A percentile compares a stretch with the other conserved stretches of the same genome.
These are phyloP conservation scores for Pseudochirops corinnae DNA, from an alignment of 2,797 vertebrate genomes.

Conservation along the genomic window DNA sequence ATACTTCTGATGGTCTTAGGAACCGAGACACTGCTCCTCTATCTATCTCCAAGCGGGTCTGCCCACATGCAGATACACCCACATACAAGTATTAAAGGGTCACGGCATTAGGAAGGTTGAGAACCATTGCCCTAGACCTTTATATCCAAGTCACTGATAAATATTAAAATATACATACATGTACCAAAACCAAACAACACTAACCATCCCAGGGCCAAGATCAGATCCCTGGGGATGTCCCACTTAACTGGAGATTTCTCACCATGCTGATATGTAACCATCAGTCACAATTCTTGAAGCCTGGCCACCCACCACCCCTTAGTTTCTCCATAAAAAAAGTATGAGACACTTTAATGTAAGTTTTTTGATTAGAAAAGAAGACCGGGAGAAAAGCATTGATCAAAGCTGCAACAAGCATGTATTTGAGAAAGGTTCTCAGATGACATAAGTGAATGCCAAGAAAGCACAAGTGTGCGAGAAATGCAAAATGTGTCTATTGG, in stretches of 20 bases:
- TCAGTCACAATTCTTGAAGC: neutral
- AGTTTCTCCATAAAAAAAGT: neutral
- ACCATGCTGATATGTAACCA: neutral
- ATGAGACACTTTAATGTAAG: neutral
- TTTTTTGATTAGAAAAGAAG: neutral
- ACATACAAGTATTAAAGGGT: too few relatives aligned
- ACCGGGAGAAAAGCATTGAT: neutral
- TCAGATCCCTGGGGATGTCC: neutral
- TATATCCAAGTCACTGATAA: neutral
- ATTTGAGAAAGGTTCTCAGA: neutral
- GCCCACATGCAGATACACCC: too few relatives aligned
- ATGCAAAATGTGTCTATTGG: neutral
- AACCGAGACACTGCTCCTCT: too few relatives aligned
- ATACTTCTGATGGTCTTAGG: too few relatives aligned
- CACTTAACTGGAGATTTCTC: neutral
- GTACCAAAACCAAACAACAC: neutral
- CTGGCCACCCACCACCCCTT: neutral
- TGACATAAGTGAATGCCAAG: neutral
- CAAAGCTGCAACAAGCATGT: neutral
- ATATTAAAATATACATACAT: neutral
- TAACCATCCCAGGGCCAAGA: neutral
- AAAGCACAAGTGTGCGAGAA: neutral
- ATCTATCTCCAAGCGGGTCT: too few relatives aligned
- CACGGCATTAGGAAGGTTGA: too few relatives aligned
- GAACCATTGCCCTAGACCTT: neutral